Percentiles rank a stretch among this genome's conserved stretches.
phyloP scores from a whole-genome alignment of 2,113 vertebrate species.

The Rafetus swinhoei region DNA sequence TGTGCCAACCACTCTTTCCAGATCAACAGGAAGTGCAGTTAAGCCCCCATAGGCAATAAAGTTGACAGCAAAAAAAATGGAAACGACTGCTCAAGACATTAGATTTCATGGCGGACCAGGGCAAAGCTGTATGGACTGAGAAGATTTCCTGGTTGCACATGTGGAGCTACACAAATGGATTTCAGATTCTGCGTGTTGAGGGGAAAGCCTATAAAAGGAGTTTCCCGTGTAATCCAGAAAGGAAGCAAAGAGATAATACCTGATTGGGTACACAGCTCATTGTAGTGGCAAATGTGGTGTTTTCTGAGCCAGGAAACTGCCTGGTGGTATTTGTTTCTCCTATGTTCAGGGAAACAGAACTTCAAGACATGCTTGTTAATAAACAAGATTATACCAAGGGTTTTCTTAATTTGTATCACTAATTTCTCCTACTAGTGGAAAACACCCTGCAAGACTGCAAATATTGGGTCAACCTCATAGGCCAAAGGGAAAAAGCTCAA shows the following conservation, averaged over 20 bases:
- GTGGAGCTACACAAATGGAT: not conserved
- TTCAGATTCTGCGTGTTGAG: not conserved
- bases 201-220: not conserved
- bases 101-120: not conserved
- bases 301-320: not conserved
- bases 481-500: not conserved
- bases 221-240: not conserved
- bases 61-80: not conserved
- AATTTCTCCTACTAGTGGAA: not conserved
- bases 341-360: not conserved
- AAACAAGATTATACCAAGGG: not conserved
- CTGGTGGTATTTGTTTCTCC: not conserved
- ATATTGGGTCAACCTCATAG: not conserved
- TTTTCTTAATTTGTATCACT: not conserved
- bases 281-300: accelerated
- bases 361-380: not conserved
- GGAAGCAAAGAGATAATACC: not conserved
- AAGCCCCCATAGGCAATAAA: not conserved
- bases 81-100: not conserved
- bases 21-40: not conserved
- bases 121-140: not conserved
- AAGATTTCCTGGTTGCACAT: not conserved
- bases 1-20: not conserved
- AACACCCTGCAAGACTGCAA: not conserved
- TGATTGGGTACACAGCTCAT: not conserved